These are phyloP conservation scores for Melanostigma gelatinosum DNA, from an alignment of 2,113 vertebrate species.

Conservation along the genomic window DNA sequence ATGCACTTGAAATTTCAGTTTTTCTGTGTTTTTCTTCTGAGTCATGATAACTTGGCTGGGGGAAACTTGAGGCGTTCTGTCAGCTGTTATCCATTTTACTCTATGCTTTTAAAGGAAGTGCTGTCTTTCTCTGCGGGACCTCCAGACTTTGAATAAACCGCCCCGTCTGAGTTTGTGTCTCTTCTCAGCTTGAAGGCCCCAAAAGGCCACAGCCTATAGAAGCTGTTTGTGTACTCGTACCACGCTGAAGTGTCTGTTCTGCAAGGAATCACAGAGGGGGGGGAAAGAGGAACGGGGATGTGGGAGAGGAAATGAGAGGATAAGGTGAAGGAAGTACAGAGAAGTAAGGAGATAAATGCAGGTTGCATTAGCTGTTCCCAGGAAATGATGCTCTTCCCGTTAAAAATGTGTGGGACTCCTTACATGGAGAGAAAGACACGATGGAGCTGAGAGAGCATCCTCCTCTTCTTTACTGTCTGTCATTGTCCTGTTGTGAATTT, in stretches of 20 bases:
- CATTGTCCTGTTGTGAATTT: conserved; percentile 8
- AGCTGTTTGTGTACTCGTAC: conserved; percentile 16
- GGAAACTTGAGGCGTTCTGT: conserved; percentile 13
- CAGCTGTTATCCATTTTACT: conserved; percentile 30
- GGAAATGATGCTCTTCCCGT: neutral
- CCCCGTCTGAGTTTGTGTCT: conserved; percentile 39
- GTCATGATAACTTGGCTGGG: conserved; percentile 20
- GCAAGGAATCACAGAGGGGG: neutral
- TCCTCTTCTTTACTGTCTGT: neutral
- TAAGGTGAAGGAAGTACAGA: neutral
- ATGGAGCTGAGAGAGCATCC: neutral
- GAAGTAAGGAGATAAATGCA: neutral
- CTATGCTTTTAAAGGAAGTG: conserved; percentile 14
- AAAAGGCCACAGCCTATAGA: conserved; percentile 22
- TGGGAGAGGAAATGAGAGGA: conserved; percentile 3
- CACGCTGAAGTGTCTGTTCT: neutral
- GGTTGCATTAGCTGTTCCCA: neutral
- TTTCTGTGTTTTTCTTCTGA: conserved; percentile 31
- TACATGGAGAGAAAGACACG: neutral
- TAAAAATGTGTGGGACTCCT: neutral
- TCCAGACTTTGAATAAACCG: conserved; percentile 50
- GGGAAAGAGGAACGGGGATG: neutral
- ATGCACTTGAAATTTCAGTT: neutral
- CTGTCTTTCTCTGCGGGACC: conserved; percentile 21
- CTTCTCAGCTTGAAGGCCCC: conserved; percentile 28